Evolutionary conservation across 2,113 vertebrate genomes (phyloP).

Genomic region (Nesoenas mayeri): DNA sequence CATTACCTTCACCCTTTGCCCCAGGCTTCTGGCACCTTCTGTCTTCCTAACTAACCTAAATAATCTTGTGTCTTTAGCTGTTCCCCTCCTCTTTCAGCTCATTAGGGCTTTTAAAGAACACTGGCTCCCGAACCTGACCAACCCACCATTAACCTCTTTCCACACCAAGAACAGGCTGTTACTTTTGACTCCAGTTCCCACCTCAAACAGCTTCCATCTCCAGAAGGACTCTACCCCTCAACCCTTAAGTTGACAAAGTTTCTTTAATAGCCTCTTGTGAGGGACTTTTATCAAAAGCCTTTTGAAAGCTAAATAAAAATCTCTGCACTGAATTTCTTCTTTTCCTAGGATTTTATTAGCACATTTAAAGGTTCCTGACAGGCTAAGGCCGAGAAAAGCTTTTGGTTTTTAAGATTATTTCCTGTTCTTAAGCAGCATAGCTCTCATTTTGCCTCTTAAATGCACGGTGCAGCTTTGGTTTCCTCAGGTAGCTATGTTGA

Average conservation of each 20-base stretch:
- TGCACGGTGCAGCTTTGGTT: not conserved
- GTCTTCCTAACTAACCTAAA: slow-evolving; percentile 31
- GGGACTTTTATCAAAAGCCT: slow-evolving; percentile 39
- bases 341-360: slow-evolving; percentile 40
- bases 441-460: slow-evolving; percentile 32
- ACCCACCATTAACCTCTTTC: slow-evolving; percentile 36
- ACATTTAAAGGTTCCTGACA: slow-evolving; percentile 44
- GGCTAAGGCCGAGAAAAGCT: slow-evolving; percentile 37
- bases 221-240: slow-evolving; percentile 5
- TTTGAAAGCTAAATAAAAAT: slow-evolving; percentile 56
- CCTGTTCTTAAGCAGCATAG: slow-evolving; percentile 39
- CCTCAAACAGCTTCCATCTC: not conserved
- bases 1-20: not conserved
- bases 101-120: slow-evolving; percentile 35
- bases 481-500: not conserved
- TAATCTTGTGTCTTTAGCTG: not conserved
- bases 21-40: slow-evolving; percentile 7
- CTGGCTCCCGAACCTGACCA: not conserved
- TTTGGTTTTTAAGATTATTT: slow-evolving; percentile 48
- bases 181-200: slow-evolving; percentile 19
- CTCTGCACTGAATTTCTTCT: not conserved
- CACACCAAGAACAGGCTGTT: not conserved
- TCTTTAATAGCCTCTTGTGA: slow-evolving; percentile 39
- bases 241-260: slow-evolving; percentile 6
- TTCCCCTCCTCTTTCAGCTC: slow-evolving; percentile 19